These are phyloP conservation scores for Thalassarche chlororhynchos DNA, from an alignment of 2,113 vertebrate genomes.

Conservation along the genomic window DNA sequence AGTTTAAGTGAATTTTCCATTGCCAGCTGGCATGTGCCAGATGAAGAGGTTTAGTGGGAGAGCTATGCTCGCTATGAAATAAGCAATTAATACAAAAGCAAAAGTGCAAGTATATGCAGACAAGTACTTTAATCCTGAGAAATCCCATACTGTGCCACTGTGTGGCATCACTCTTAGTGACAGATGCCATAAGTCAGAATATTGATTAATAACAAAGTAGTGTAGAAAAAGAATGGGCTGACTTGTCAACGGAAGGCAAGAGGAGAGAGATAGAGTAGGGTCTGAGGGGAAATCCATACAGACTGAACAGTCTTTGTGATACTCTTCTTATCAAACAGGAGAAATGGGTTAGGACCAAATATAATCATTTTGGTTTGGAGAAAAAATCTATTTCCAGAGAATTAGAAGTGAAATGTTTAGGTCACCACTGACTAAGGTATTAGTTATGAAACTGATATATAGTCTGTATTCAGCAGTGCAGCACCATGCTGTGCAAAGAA, in stretches of 20 bases:
- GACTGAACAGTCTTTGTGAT: not conserved
- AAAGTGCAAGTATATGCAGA: not conserved
- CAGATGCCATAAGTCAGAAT: not conserved
- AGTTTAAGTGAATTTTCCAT: not conserved
- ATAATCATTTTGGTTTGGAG: not conserved
- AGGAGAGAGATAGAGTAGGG: not conserved
- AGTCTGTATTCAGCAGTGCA: not conserved
- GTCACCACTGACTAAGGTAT: not conserved
- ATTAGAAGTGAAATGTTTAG: not conserved
- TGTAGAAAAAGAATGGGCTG: not conserved
- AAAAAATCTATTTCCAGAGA: not conserved
- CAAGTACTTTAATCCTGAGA: not conserved
- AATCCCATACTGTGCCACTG: not conserved
- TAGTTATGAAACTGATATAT: not conserved
- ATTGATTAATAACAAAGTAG: slow-evolving; percentile 16
- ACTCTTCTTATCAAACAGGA: not conserved
- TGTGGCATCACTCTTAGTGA: not conserved
- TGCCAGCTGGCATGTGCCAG: not conserved
- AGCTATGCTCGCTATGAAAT: not conserved
- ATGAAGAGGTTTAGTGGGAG: not conserved
- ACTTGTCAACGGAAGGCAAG: not conserved
- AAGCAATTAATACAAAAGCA: slow-evolving; percentile 24
- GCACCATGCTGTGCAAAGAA: not conserved
- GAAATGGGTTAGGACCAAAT: not conserved
- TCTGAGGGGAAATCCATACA: not conserved